Base-by-base conservation (phyloP, 2,888 invertebrate genomes). In the Sicus ferrugineus region DNA sequence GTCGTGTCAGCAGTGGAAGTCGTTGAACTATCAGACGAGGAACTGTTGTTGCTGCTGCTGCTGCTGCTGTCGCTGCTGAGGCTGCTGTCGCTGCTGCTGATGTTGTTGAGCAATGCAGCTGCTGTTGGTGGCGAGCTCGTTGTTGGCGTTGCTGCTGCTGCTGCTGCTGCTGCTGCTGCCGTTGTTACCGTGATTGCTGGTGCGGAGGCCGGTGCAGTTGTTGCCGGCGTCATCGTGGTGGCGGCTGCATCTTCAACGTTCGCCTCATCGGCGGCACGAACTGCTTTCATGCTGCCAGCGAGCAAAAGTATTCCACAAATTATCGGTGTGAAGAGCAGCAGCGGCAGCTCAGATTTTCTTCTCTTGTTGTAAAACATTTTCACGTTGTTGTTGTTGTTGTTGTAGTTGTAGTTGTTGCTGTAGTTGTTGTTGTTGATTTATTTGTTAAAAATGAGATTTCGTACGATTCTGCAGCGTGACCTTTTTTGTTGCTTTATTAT, bases 271-370 rank as follows among this genome's bases (percentile, higher is more conserved):
- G 77, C 77, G 71, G 79, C 78, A 67, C 76, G 78, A 74, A 78
- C 78, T 73, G 78, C 77, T 79, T 79, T 77, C 81, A 79, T 79
- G 77, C 77, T 79, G 78, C 70, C 46, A 54, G 52, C 69, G 75
- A 59, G 69, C 76, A 83, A 74, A 77, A 83, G 74, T 77, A 81
- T 76, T 77, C 77, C 81, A 76, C 78, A 81, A 74, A 83, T 74
- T 72, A 75, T 76, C 67, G 77, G 75, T 69, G 77, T 64, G 64
- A 77, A 76, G 70, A 23, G 70, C 30, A 23, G 61, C 38, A 66
- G 69, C 23, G 50, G 69, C 61, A 19, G 58, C 31, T 56, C 67
- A 67, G 70, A 71, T 75, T 76, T 76, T 75, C 76, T 76, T 69
- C 76, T 72, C 70, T 75, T 75, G 67, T 72, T 67, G 67, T 72